Percentiles rank a stretch among this genome's conserved stretches.
Conservation (phyloP, 2,113 vertebrate genomes). For the Actenoides lindsayi region DNA sequence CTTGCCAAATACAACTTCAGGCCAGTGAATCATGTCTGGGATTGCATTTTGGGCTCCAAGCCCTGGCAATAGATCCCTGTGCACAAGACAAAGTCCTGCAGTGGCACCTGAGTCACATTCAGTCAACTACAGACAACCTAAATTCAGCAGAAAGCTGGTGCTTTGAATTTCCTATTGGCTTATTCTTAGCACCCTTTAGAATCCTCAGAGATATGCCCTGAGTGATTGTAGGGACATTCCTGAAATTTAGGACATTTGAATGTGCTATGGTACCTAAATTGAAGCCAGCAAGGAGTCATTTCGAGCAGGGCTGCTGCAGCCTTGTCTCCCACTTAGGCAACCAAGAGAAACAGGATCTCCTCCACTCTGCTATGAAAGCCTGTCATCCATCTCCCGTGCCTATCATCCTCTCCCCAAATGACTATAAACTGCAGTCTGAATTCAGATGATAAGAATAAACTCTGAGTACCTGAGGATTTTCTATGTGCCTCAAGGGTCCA, state of each 20-base stretch:
- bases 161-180: background rate
- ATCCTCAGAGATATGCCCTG: background rate
- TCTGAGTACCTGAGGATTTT: background rate
- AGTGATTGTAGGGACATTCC: background rate
- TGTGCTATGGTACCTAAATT: background rate
- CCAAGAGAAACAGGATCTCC: background rate
- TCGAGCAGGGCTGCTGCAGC: background rate
- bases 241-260: background rate
- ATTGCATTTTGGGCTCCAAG: background rate
- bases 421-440: background rate
- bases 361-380: background rate
- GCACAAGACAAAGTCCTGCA: background rate
- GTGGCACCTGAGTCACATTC: background rate
- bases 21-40: background rate
- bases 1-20: background rate
- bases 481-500: background rate
- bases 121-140: background rate
- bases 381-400: background rate
- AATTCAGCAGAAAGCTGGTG: background rate
- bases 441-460: background rate
- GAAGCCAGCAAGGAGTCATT: background rate
- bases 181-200: background rate
- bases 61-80: background rate
- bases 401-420: background rate
- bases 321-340: background rate